These are phyloP conservation scores for Bos javanicus DNA, from an alignment of 2,113 vertebrate genomes.

Conservation along the genomic window DNA sequence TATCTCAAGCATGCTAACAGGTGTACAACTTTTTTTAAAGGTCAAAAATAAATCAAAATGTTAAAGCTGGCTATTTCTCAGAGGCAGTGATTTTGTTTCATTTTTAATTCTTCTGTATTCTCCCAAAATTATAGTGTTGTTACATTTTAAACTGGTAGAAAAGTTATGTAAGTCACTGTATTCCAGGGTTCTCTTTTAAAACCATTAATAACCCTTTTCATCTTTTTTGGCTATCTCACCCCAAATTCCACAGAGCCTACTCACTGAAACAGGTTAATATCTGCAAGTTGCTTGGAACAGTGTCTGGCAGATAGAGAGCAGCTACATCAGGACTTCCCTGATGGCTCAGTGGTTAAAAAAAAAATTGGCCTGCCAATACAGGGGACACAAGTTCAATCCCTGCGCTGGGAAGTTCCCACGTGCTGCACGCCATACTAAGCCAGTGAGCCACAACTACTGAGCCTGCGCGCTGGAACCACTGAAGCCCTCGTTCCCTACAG, in stretches of 20 bases:
- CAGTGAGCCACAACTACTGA: neutral
- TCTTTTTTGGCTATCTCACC: neutral
- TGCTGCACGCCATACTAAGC: neutral
- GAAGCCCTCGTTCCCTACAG: neutral
- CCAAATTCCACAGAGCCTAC: neutral
- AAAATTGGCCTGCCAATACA: neutral
- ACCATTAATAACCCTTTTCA: neutral
- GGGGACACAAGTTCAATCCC: neutral
- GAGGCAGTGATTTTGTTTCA: neutral
- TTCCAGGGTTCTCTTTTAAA: conserved; percentile 20
- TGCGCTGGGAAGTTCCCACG: neutral
- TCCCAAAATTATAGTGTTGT: neutral
- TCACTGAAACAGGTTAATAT: neutral
- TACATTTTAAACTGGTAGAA: neutral
- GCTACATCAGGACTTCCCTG: neutral
- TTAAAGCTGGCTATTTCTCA: neutral
- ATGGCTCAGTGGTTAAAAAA: neutral
- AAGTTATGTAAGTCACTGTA: neutral
- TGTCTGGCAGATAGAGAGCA: neutral
- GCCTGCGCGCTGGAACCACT: neutral
- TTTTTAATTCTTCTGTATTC: neutral
- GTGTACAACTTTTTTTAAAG: neutral
- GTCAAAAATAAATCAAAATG: conserved; percentile 1
- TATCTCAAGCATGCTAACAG: neutral
- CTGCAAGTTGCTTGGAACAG: neutral